Conservation (phyloP, 2,797 vertebrate species). For the Melanotaenia nigrans region DNA sequence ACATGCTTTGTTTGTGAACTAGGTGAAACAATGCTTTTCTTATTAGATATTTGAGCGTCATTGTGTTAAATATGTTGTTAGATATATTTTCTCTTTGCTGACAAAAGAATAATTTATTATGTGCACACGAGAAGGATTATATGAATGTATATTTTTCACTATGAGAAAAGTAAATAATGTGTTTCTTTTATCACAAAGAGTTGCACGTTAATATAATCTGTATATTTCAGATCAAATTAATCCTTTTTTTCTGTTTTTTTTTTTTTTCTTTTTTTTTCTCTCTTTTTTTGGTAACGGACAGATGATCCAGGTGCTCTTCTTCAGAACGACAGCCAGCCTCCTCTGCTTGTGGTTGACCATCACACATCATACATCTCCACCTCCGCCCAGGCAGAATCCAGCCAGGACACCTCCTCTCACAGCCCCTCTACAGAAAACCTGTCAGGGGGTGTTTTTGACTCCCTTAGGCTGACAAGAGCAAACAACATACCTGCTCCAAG, state of each 20-base stretch:
- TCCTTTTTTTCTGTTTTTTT: background rate
- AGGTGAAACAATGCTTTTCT: background rate
- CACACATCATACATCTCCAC: constrained; percentile 78
- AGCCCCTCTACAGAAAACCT: constrained; percentile 45
- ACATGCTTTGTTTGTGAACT: background rate
- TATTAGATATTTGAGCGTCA: background rate
- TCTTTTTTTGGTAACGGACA: constrained; percentile 57
- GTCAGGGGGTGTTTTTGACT: constrained; percentile 30
- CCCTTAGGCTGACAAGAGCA: constrained; percentile 81
- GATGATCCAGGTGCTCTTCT: constrained; percentile 83
- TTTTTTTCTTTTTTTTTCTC: no score
- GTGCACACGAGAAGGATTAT: background rate
- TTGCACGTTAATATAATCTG: no score
- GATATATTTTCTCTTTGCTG: background rate
- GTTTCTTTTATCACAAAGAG: no score
- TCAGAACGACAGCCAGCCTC: constrained; percentile 84
- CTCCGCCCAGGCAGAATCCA: constrained; percentile 76
- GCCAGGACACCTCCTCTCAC: constrained; percentile 69
- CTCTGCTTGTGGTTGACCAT: constrained; percentile 83
- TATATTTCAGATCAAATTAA: background rate
- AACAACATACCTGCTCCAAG: constrained; percentile 84
- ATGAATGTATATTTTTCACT: background rate
- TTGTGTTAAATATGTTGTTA: background rate
- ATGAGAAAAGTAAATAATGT: background rate
- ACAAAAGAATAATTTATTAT: background rate